These are phyloP conservation scores for Tetraodon nigroviridis DNA, from an alignment of 2,113 vertebrate species.

Conservation along the genomic window DNA sequence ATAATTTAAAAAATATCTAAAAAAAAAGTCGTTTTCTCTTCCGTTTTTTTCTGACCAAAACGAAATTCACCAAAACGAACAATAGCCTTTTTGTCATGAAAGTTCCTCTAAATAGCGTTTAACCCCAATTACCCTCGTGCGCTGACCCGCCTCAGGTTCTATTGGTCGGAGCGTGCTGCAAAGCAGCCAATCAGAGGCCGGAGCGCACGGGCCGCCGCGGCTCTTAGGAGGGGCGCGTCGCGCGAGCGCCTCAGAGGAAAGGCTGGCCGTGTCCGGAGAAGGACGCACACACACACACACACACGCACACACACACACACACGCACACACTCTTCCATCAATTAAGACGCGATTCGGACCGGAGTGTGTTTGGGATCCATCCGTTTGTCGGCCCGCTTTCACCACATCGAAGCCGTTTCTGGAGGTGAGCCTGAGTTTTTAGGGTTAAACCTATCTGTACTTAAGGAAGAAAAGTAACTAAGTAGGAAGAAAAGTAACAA, in stretches of 20 bases:
- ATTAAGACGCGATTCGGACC: too few relatives aligned
- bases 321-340: background rate
- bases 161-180: conserved; percentile 28
- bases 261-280: background rate
- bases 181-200: conserved; percentile 39
- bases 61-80: background rate
- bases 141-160: background rate
- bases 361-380: too few relatives aligned
- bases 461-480: too few relatives aligned
- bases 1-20: too few relatives aligned
- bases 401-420: too few relatives aligned
- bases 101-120: background rate
- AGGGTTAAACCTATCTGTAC: too few relatives aligned
- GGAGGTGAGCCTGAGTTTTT: too few relatives aligned
- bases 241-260: conserved; percentile 12
- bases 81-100: background rate
- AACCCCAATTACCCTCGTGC: background rate
- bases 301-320: too few relatives aligned
- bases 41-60: too few relatives aligned
- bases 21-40: too few relatives aligned
- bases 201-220: background rate
- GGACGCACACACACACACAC: background rate
- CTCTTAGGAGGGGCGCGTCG: conserved; percentile 23
- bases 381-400: too few relatives aligned
- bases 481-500: too few relatives aligned